Base-by-base conservation (phyloP, 2,797 vertebrate species). In the Hydrophis major region DNA sequence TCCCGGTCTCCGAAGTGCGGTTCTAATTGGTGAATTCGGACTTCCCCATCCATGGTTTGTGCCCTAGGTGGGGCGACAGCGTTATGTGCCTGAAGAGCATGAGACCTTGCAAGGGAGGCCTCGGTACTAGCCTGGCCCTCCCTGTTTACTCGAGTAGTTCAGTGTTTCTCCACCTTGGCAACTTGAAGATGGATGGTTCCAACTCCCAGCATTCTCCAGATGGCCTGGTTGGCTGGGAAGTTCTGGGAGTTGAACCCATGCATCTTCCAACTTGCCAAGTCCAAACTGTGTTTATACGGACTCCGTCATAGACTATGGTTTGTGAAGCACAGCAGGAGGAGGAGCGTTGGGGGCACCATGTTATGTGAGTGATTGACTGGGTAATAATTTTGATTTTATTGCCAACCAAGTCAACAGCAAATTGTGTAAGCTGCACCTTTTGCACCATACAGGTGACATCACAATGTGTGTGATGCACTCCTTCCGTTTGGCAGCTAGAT, bases 21-120 rank as follows among this genome's bases (percentile, higher is more conserved):
- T 47, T 25, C 74, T 11, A 12, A 42, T 4, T 2, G 37, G 74
- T 4, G 37, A 47, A 47, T 83, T 25, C 1, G 4, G 37, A 12
- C 37, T 12, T 12, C 37, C 20, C 37, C 20, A 0, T 1, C 0
- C 20, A 11, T 10, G 32, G 7, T 2, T 47, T 47, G 8, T 25
- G 74, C 74, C 37, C 1, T 1, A 37, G 7, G 37, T 4, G 42
- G 37, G 74, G 3, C 42, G 1, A 22, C 18, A 10, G 1, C 69
- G 22, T 22, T 7, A 7, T 4, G 32, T 42, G 74, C 42, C 16
- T 10, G 32, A 78, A 18, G 69, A 22, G 11, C 12, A 0, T 20
- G 32, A 13, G 28, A n/a, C 50, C 4, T 11, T 13, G 3, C 2
- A 3, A n/a, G 78, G 32, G 57, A 63, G 32, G 13, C 13, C 1